phyloP scores from a whole-genome alignment of 2,888 invertebrate species.

The Macrosiphum euphorbiae region DNA sequence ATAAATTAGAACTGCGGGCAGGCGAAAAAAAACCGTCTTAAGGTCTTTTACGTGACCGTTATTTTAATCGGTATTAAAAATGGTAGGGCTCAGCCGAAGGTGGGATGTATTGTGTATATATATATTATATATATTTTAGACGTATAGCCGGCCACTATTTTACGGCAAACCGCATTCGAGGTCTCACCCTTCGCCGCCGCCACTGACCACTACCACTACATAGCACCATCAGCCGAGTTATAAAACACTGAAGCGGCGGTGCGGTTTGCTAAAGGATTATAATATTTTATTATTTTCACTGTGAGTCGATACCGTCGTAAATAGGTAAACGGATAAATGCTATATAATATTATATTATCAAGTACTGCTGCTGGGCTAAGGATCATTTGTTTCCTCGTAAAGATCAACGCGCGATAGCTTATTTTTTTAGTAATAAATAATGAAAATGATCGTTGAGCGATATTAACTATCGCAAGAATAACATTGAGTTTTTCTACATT shows the following conservation, averaged over 20 bases:
- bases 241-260: background rate
- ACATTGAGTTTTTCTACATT: background rate
- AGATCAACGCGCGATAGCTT: background rate
- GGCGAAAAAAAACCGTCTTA: conserved; percentile 46
- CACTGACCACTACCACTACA: too few species aligned
- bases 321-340: background rate
- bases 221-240: background rate
- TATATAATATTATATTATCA: background rate
- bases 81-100: conserved; percentile 37
- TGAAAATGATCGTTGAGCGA: background rate
- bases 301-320: background rate
- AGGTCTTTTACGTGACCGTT: conserved; percentile 63
- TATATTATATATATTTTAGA: background rate
- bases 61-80: conserved; percentile 64
- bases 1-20: conserved; percentile 53
- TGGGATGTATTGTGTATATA: background rate
- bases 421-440: background rate
- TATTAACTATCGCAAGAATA: background rate
- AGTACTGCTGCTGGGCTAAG: background rate
- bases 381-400: background rate
- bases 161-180: background rate
- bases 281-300: conserved; percentile 7
- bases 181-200: background rate
- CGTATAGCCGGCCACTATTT: conserved; percentile 22
- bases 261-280: conserved; percentile 10